phyloP scores from a whole-genome alignment of 2,113 vertebrate genomes.

The Nycticebus coucang region DNA sequence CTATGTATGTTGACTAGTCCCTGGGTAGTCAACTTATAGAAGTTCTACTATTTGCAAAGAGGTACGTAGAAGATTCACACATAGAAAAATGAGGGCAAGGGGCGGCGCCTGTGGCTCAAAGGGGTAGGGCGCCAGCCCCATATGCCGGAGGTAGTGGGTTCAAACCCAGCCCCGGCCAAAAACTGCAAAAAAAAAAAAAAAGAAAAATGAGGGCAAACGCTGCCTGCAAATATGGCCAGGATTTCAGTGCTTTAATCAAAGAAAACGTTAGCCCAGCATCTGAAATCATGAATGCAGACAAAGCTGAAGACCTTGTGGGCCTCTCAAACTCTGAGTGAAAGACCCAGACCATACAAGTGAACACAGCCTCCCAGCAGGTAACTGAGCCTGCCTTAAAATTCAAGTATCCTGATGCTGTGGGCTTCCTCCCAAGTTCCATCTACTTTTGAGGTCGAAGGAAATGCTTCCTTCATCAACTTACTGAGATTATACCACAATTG shows the following conservation, averaged over 20 bases:
- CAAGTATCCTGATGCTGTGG: not conserved
- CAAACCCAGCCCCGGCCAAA: too few relatives aligned
- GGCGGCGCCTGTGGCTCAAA: too few relatives aligned
- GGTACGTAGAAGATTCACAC: constrained; percentile 80
- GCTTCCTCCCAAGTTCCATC: not conserved
- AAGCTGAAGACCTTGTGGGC: constrained; percentile 82
- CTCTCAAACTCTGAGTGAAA: constrained; percentile 88
- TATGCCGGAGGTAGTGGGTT: too few relatives aligned
- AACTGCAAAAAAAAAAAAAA: too few relatives aligned
- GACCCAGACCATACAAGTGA: constrained; percentile 74
- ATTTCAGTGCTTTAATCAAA: constrained; percentile 84
- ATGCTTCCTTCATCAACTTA: not conserved
- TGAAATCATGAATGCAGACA: constrained; percentile 78
- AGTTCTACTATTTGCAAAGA: constrained; percentile 75
- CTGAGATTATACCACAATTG: constrained; percentile 82
- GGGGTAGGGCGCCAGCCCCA: too few relatives aligned
- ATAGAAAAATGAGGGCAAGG: constrained; percentile 82
- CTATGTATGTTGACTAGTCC: too few relatives aligned
- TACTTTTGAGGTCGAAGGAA: constrained; percentile 68
- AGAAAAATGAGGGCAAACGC: constrained; percentile 79
- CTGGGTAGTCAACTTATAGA: too few relatives aligned
- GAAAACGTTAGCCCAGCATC: constrained; percentile 82
- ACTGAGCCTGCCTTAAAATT: not conserved
- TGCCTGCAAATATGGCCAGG: constrained; percentile 68
- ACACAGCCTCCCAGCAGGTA: not conserved